Base-by-base conservation (phyloP, 2,888 invertebrate genomes). In the Eilema depressum region DNA sequence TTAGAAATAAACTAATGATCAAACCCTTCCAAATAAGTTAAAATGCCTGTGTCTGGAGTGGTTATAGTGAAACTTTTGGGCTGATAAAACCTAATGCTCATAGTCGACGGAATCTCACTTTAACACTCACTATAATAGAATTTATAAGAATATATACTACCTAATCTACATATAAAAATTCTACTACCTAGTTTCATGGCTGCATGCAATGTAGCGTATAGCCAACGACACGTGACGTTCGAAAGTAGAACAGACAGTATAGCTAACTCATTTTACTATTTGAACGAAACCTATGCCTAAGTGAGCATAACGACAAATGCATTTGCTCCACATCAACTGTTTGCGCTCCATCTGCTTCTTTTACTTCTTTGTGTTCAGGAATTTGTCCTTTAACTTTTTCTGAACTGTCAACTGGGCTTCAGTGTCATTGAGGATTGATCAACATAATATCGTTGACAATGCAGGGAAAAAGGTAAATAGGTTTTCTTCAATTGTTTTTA, bases 151-250 rank as follows among this genome's bases (percentile, higher is more conserved):
- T 20, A 3, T 2, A 14, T 17, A 20, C 14, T 7, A 53, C 10
- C 2, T n/a, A 20, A n/a, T n/a, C 20, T 41, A 20, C 47, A 53
- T 47, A 20, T 53, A n/a, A 20, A 53, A 53, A 53, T 53, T 53
- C n/a, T 53, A 53, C 53, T 53, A 53, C 53, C 53, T 53, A 53
- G 53, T 53, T 53, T 53, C 53, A 53, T 53, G 53, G 53, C 53
- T 53, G 53, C 53, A 53, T 53, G 53, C 53, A 53, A 53, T 53
- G 53, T 53, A 53, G 53, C 53, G 53, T 53, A 53, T 3, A 53
- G 53, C 53, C 53, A 53, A 20, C 53, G 53, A 53, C 53, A 53
- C 53, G 53, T 53, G 53, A 53, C 53, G 53, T 53, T 53, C 10
- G 20, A 53, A 53, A 53, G 53, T 53, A 53, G 53, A 53, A n/a